Base-by-base conservation (phyloP, 1,140 invertebrate genomes). In the Bombus waltoni region DNA sequence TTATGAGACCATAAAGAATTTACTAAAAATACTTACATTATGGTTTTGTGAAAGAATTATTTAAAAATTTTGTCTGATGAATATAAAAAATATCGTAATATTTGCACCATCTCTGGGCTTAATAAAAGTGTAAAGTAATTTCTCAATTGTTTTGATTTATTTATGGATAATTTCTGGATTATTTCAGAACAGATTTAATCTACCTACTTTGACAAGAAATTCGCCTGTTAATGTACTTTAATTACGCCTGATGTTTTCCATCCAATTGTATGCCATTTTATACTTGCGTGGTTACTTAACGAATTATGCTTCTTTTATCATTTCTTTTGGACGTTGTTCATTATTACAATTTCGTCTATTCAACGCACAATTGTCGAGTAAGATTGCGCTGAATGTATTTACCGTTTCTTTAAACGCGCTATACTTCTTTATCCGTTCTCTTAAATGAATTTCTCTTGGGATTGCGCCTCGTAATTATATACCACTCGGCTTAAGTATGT, bases 401-500 rank as follows among this genome's bases (percentile, higher is more conserved):
- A 1, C 42, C 15, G 44, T 44, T 71, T 59, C 15, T 57, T 81
- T 59, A 42, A 79, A 71, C 68, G 35, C 70, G 47, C 35, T 10
- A 47, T 47, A 42, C 28, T 72, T 71, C 44, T 68, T 71, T 81
- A 57, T 35, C 25, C 28, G 72, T 81, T 71, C 68, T 32, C 25
- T 28, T 35, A 35, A 35, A 81, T n/a, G 35, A 81, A 81, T 81
- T 72, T 72, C 68, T 74, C 42, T 38, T 9, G 66, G 38, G 68
- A 81, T 25, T 42, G 13, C 28, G 22, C 70, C 68, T 35, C 53
- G 68, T 53, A 70, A 79, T 68, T 79, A 68, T 79, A 47, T 79
- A 68, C 77, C 65, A 44, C 62, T 68, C 32, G 22, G 53, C 42
- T 79, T 68, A 79, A 79, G 68, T 79, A 68, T 79, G 42, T 74